Conservation (phyloP, 2,888 invertebrate genomes). For the Acanthacorydalis orientalis region DNA sequence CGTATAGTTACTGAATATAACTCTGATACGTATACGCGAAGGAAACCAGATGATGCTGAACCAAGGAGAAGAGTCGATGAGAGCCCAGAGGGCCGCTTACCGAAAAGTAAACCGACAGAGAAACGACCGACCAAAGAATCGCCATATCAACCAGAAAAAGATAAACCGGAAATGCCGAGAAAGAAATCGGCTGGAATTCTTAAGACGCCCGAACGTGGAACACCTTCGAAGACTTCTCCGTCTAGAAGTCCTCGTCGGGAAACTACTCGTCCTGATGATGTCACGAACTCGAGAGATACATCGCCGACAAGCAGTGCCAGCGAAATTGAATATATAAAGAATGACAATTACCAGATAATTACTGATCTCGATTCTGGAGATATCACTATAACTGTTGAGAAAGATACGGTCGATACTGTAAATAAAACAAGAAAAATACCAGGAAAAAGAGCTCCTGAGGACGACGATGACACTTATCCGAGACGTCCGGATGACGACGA, state of each 20-base stretch:
- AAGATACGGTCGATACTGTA: conserved; percentile 20
- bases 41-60: neutral
- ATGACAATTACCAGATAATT: conserved; percentile 5
- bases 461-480: neutral
- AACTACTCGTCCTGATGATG: too few relatives aligned
- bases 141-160: too few relatives aligned
- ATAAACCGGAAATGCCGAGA: too few relatives aligned
- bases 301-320: conserved; percentile 38
- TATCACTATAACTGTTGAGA: conserved; percentile 12
- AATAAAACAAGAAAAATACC: conserved; percentile 7
- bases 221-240: neutral
- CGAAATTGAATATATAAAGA: conserved; percentile 29
- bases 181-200: neutral
- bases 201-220: neutral
- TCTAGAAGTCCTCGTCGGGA: neutral
- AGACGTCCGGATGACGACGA: too few relatives aligned
- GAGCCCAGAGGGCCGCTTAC: neutral
- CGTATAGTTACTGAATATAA: neutral
- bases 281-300: conserved; percentile 20
- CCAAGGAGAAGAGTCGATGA: too few relatives aligned
- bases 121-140: too few relatives aligned
- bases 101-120: neutral
- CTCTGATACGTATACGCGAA: conserved; percentile 10
- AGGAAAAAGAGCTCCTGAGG: neutral
- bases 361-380: conserved; percentile 6